These are phyloP conservation scores for Unio delphinus DNA, from an alignment of 2,888 invertebrate genomes.

Conservation along the genomic window DNA sequence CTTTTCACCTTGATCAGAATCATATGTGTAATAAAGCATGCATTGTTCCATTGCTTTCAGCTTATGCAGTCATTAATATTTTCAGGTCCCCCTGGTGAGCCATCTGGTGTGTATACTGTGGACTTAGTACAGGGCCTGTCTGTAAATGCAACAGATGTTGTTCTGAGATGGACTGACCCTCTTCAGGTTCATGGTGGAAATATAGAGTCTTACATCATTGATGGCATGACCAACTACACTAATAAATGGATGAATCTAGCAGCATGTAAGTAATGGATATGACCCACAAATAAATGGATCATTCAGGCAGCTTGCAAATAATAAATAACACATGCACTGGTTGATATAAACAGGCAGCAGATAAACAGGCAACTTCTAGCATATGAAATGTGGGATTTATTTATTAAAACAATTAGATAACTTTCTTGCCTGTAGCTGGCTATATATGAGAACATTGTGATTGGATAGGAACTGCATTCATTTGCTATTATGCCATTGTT, in stretches of 20 bases:
- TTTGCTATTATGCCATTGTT: too few relatives aligned
- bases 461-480: too few relatives aligned
- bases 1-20: too few relatives aligned
- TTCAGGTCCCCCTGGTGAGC: slow-evolving; percentile 88
- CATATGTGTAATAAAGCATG: slow-evolving; percentile 5
- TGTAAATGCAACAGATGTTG: slow-evolving; percentile 89
- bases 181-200: slow-evolving; percentile 84
- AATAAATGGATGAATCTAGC: slow-evolving; percentile 33
- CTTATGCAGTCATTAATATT: background rate
- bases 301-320: too few relatives aligned
- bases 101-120: slow-evolving; percentile 81
- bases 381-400: too few relatives aligned
- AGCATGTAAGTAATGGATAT: slow-evolving; percentile 17
- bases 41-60: background rate
- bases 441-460: too few relatives aligned
- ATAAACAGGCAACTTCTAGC: too few relatives aligned
- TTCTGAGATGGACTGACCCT: slow-evolving; percentile 77
- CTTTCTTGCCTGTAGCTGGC: too few relatives aligned
- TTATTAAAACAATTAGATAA: too few relatives aligned
- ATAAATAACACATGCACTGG: too few relatives aligned
- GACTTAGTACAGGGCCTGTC: slow-evolving; percentile 76
- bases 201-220: slow-evolving; percentile 84
- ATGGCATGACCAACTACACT: slow-evolving; percentile 66
- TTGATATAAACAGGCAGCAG: too few relatives aligned
- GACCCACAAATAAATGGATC: too few relatives aligned